Evolutionary conservation across 2,797 vertebrate species (phyloP), one percentile per base, ranked within the genome.

Genomic region (Premnoplex brunnescens): DNA sequence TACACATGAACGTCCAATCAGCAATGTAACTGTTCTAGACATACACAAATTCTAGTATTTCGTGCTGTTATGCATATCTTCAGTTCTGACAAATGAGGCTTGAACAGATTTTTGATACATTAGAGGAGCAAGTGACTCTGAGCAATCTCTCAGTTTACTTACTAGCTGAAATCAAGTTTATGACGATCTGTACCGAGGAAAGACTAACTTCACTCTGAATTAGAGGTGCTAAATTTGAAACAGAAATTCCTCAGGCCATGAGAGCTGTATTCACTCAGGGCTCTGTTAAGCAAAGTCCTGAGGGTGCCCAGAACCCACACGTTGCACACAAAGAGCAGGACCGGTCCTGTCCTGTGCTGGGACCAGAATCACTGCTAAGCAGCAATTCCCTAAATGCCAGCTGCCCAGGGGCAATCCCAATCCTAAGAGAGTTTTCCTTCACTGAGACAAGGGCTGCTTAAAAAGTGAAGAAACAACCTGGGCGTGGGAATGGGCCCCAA

Each of bases 41-140:
- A 12, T 43, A 71, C n/a, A 23, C 10, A 28, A 36, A 36, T 51
- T 91, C 37, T 56, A 19, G 19, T 28, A 54, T 21, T 36, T 43
- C 0, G 0, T 44, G 67, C 73, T 72, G 34, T 67, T 87, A 56
- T 0, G 3, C 30, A 30, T 3, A 13, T 39, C 54, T 51, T 64
- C 46, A n/a, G 7, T 66, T 96, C 88, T 93, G 82, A 95, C 92
- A 92, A 89, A 77, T 55, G 54, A 93, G 82, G 92, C 91, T 94
- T 69, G 39, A 92, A 88, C 72, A 69, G 52, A 44, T 66, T 71
- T 79, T 64, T 91, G 27, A 64, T 34, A 73, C 5, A 23, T 49
- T 6, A 62, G 7, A 71, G 36, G 10, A 62, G 56, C 7, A 20
- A 77, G 44, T 56, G 73, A 73, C 20, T 52, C n/a, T 16, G 23